These are phyloP conservation scores for Chalcis sispes DNA, from an alignment of 2,888 invertebrate genomes.

Conservation along the genomic window DNA sequence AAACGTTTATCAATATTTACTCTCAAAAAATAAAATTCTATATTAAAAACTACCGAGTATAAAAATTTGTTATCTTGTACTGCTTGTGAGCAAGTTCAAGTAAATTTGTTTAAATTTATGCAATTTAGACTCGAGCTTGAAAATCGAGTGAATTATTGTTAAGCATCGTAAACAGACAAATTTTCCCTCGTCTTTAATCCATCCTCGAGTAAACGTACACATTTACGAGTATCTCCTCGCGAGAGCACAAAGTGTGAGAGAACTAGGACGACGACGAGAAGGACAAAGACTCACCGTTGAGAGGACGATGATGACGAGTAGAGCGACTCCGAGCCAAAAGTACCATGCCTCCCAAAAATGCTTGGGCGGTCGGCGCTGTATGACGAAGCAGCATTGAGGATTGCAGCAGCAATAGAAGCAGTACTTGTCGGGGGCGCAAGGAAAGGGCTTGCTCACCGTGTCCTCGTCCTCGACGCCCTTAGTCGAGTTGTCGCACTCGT, in stretches of 20 bases:
- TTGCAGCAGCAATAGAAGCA: conserved; percentile 70
- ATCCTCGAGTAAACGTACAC: background rate
- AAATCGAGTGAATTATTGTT: too few species aligned
- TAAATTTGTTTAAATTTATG: too few species aligned
- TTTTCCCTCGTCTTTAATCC: too few species aligned
- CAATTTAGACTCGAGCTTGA: too few species aligned
- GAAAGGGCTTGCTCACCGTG: conserved; percentile 60
- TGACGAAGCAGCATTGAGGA: conserved; percentile 69
- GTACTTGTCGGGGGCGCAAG: conserved; percentile 67
- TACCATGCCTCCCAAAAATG: conserved; percentile 73
- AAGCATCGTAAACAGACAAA: too few species aligned
- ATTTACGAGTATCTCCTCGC: too few species aligned
- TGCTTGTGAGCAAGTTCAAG: too few species aligned
- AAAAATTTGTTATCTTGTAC: too few species aligned
- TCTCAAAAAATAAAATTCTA: too few species aligned
- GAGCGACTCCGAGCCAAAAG: conserved; percentile 71
- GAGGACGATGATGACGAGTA: conserved; percentile 67
- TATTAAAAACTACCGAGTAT: too few species aligned
- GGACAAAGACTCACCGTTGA: conserved; percentile 66
- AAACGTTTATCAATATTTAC: too few species aligned
- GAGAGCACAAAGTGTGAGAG: too few species aligned
- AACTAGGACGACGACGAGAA: background rate
- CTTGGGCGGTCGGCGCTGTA: conserved; percentile 68
- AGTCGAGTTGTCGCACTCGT: conserved; percentile 67
- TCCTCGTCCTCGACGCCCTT: conserved; percentile 60